phyloP scores from a whole-genome alignment of 1,140 invertebrate species.

The Dolichoris vasculosae region DNA sequence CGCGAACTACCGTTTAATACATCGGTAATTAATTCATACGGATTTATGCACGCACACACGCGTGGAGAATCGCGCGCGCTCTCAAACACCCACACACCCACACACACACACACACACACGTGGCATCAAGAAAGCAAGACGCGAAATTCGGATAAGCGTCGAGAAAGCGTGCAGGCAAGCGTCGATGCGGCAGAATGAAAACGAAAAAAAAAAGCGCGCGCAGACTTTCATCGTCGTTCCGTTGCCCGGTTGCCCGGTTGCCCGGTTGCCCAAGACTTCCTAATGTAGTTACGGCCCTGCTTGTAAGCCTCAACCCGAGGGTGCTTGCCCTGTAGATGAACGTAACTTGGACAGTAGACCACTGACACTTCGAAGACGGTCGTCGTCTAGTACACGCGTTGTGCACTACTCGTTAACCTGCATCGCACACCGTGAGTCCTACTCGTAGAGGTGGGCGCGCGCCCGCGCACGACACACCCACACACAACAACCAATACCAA shows the following conservation, averaged over 20 bases:
- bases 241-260: not conserved
- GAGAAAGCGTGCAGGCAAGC: not conserved
- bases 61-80: no score
- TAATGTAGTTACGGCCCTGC: slow-evolving; percentile 57
- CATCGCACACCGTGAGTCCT: not conserved
- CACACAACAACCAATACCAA: no score
- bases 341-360: slow-evolving; percentile 58
- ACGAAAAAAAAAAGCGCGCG: not conserved
- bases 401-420: not conserved
- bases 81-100: no score
- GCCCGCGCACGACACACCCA: no score
- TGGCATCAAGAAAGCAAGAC: no score
- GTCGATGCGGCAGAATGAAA: not conserved
- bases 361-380: slow-evolving; percentile 50
- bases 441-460: no score
- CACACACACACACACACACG: no score
- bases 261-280: not conserved
- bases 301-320: slow-evolving; percentile 57
- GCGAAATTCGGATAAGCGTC: not conserved
- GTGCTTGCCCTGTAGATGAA: slow-evolving; percentile 59
- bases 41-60: no score
- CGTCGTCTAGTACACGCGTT: not conserved
- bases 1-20: no score
- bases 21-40: no score
- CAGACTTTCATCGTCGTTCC: no score